Conservation (phyloP, 1,140 invertebrate species). For the Orius insidiosus region DNA sequence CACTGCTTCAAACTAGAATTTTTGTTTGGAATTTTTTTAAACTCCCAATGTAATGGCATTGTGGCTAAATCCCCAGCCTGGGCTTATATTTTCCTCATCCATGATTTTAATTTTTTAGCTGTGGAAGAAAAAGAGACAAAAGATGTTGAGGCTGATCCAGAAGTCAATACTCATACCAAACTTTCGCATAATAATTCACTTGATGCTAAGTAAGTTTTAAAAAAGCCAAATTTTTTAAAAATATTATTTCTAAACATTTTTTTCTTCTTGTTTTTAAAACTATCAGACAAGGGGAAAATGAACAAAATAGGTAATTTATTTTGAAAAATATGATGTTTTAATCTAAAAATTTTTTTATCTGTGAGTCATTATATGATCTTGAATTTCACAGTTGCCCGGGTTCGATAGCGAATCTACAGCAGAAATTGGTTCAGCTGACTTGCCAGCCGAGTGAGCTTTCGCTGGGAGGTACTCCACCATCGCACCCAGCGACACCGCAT, state of each 20-base stretch:
- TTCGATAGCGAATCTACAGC: slow-evolving; percentile 35
- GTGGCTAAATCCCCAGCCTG: too few species aligned
- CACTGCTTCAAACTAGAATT: too few species aligned
- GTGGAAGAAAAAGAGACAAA: slow-evolving; percentile 3
- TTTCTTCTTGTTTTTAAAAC: not conserved
- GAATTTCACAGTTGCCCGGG: slow-evolving; percentile 25
- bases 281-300: not conserved
- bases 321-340: too few species aligned
- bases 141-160: not conserved
- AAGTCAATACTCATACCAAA: slow-evolving; percentile 22
- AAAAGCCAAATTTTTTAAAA: too few species aligned
- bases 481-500: slow-evolving; percentile 38
- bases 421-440: slow-evolving; percentile 34
- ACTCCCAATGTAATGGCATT: too few species aligned
- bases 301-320: not conserved
- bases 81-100: not conserved
- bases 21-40: too few species aligned
- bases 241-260: not conserved
- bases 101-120: not conserved
- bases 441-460: slow-evolving; percentile 33
- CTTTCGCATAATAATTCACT: slow-evolving; percentile 35
- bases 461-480: slow-evolving; percentile 30
- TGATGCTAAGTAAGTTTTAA: slow-evolving; percentile 21
- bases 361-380: not conserved
- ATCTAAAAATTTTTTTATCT: too few species aligned